These are phyloP conservation scores for Azemiops feae DNA, from an alignment of 2,113 vertebrate genomes.

Conservation along the genomic window DNA sequence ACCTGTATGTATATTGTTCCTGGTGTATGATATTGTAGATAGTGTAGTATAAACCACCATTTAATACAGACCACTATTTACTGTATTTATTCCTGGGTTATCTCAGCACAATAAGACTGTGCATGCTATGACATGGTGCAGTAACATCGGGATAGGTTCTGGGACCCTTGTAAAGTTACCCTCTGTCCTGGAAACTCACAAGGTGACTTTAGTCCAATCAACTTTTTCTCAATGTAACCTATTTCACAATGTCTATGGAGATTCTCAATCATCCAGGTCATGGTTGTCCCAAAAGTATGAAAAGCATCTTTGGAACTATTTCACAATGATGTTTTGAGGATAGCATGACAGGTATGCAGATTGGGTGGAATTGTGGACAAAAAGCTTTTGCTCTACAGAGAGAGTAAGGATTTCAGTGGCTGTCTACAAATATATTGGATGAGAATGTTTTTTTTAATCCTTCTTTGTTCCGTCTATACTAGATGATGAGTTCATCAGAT, in stretches of 20 bases:
- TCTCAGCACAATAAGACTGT: too few relatives aligned
- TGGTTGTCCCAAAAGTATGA: too few relatives aligned
- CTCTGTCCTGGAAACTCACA: not conserved
- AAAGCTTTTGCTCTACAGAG: not conserved
- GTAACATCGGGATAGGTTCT: not conserved
- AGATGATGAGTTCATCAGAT: not conserved
- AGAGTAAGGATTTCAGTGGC: not conserved
- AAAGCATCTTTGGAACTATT: not conserved
- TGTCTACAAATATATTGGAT: not conserved
- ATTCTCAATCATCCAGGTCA: too few relatives aligned
- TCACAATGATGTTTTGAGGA: not conserved
- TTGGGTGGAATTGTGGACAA: not conserved
- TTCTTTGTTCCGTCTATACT: not conserved
- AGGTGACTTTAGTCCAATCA: not conserved
- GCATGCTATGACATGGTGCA: not conserved
- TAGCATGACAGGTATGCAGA: not conserved
- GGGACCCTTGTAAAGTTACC: not conserved
- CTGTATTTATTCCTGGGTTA: too few relatives aligned
- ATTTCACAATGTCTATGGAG: not conserved
- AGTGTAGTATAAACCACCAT: too few relatives aligned
- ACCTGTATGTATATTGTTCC: too few relatives aligned
- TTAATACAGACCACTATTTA: too few relatives aligned
- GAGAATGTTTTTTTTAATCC: not conserved
- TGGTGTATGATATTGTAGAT: too few relatives aligned
- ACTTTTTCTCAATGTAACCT: not conserved